phyloP scores from a whole-genome alignment of 2,113 vertebrate genomes.

The Lathamus discolor region DNA sequence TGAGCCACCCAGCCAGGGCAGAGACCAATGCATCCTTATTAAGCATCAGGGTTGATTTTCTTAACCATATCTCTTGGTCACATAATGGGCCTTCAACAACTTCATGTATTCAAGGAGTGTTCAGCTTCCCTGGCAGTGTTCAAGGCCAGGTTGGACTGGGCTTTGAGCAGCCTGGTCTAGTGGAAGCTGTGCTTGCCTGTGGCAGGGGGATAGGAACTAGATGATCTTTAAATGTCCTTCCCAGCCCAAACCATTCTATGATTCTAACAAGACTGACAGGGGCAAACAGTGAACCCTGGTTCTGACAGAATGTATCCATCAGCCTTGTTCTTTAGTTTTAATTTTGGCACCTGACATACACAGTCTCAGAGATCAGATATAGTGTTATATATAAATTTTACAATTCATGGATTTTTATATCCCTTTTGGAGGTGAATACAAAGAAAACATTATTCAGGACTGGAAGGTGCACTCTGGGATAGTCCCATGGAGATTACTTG shows the following conservation, averaged over 20 bases:
- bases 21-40: not conserved
- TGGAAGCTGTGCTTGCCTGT: not conserved
- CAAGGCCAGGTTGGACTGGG: not conserved
- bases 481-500: not conserved
- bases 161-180: not conserved
- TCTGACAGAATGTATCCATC: not conserved
- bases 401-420: accelerated
- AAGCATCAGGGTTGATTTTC: not conserved
- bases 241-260: not conserved
- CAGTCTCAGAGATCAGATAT: not conserved
- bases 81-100: not conserved
- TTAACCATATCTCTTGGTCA: not conserved
- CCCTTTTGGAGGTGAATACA: not conserved
- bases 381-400: not conserved
- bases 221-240: not conserved
- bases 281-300: not conserved
- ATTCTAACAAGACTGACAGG: not conserved
- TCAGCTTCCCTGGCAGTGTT: not conserved
- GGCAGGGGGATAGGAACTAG: too few relatives aligned
- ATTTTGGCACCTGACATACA: not conserved
- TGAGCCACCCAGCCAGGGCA: accelerated
- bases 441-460: not conserved
- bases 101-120: not conserved
- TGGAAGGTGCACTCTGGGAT: not conserved
- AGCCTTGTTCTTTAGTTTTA: not conserved